These are phyloP conservation scores for Pemphredon lugubris DNA, from an alignment of 2,888 invertebrate genomes.

Conservation along the genomic window DNA sequence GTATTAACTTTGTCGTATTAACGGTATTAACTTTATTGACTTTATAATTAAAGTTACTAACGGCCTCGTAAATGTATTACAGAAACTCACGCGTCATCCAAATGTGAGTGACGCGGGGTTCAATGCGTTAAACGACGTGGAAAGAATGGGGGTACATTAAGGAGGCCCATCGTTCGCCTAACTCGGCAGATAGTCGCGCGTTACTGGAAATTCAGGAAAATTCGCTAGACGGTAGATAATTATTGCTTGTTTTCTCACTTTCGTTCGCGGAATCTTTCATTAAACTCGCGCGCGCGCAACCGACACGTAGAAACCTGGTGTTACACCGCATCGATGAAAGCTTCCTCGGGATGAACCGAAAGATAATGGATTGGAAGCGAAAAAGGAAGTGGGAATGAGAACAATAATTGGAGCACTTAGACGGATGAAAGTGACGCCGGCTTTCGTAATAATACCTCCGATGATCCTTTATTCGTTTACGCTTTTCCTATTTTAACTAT, in stretches of 20 bases:
- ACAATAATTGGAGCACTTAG: slow-evolving; percentile 15
- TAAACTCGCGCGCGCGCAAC: slow-evolving; percentile 6
- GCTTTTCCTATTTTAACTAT: too few species aligned
- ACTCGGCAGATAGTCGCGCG: background rate
- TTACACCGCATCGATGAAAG: slow-evolving; percentile 18
- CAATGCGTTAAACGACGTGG: too few species aligned
- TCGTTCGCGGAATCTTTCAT: slow-evolving; percentile 18
- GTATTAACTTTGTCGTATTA: too few species aligned
- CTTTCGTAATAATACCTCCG: too few species aligned
- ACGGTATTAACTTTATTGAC: background rate
- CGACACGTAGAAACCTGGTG: background rate
- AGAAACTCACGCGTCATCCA: background rate
- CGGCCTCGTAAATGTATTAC: background rate
- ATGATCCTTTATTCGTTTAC: background rate
- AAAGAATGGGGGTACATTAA: background rate
- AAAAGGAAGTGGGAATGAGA: slow-evolving; percentile 7
- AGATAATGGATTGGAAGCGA: slow-evolving; percentile 21
- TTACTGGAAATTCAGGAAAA: slow-evolving; percentile 6
- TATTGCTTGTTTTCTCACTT: slow-evolving; percentile 23
- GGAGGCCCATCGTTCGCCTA: background rate
- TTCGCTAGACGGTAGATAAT: too few species aligned
- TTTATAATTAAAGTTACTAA: background rate
- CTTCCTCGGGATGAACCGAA: background rate
- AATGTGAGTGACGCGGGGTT: too few species aligned
- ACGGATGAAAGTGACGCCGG: background rate